Percentiles rank a stretch among this genome's conserved stretches.
Conservation (phyloP, 1,140 invertebrate genomes). For the Solenopsis fugax region DNA sequence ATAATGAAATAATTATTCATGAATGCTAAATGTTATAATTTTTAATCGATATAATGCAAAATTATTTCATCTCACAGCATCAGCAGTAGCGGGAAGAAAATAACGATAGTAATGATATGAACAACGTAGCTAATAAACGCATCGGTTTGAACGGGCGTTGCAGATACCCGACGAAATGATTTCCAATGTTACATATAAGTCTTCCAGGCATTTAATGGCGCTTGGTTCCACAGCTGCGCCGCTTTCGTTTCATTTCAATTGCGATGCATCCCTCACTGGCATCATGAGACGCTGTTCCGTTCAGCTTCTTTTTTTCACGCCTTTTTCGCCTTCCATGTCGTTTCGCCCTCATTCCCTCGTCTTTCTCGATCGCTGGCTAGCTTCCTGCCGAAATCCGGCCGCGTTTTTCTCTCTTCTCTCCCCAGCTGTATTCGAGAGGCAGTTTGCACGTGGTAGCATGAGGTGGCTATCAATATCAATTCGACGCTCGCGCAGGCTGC, state of each 20-base stretch:
- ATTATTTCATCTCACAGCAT: neutral
- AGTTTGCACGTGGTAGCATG: constrained; percentile 70
- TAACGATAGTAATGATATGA: neutral
- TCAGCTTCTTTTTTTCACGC: constrained; percentile 39
- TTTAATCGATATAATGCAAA: neutral
- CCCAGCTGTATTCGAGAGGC: neutral
- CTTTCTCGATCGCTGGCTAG: neutral
- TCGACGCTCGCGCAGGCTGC: constrained; percentile 57
- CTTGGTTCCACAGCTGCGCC: neutral
- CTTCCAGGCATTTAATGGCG: neutral
- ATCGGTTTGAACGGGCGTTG: neutral
- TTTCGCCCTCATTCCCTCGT: neutral
- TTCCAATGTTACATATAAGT: constrained; percentile 2
- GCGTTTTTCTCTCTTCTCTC: constrained; percentile 1
- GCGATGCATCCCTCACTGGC: constrained; percentile 29
- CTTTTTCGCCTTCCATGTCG: constrained; percentile 15
- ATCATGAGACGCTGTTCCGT: constrained; percentile 21
- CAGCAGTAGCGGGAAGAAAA: neutral
- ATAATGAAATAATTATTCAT: neutral
- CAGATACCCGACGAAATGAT: constrained; percentile 20
- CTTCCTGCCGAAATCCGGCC: constrained; percentile 33
- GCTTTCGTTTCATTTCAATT: constrained; percentile 39
- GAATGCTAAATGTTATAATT: neutral
- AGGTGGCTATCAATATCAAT: constrained; percentile 72
- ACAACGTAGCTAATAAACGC: constrained; percentile 8